These are phyloP conservation scores for Machaerirhynchus nigripectus DNA, from an alignment of 2,113 vertebrate genomes.

Conservation along the genomic window DNA sequence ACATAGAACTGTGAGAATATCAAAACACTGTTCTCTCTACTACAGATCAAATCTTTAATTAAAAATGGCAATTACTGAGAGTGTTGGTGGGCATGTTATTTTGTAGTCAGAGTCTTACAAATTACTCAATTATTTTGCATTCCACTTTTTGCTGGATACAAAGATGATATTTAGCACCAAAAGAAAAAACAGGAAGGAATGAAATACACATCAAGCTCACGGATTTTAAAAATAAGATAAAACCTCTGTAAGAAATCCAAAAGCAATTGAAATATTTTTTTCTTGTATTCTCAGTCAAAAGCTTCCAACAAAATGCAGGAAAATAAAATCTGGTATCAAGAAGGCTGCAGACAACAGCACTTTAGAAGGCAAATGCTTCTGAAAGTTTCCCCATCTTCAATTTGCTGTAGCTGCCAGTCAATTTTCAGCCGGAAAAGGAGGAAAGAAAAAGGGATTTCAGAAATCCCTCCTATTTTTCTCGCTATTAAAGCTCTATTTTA, in stretches of 20 bases:
- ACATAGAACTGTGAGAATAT: background rate
- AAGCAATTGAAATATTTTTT: background rate
- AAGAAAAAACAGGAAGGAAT: background rate
- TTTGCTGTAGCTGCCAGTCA: constrained; percentile 13
- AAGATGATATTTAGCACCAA: background rate
- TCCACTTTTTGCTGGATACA: background rate
- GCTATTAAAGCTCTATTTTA: background rate
- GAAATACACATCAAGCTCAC: background rate
- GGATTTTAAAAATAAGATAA: background rate
- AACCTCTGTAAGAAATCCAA: background rate
- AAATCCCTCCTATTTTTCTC: background rate
- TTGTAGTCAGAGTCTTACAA: background rate
- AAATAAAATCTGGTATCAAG: background rate
- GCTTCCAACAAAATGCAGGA: background rate
- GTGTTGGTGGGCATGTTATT: background rate
- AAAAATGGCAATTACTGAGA: background rate
- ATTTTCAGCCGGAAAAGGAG: background rate
- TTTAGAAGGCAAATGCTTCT: background rate
- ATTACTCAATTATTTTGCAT: background rate
- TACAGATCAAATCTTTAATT: background rate
- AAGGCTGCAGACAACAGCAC: background rate
- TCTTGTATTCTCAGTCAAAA: background rate
- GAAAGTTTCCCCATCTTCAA: background rate
- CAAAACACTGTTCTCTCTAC: background rate
- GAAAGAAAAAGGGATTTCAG: background rate